Evolutionary conservation across 2,113 vertebrate species (phyloP).

Genomic region (Lycaon pictus): DNA sequence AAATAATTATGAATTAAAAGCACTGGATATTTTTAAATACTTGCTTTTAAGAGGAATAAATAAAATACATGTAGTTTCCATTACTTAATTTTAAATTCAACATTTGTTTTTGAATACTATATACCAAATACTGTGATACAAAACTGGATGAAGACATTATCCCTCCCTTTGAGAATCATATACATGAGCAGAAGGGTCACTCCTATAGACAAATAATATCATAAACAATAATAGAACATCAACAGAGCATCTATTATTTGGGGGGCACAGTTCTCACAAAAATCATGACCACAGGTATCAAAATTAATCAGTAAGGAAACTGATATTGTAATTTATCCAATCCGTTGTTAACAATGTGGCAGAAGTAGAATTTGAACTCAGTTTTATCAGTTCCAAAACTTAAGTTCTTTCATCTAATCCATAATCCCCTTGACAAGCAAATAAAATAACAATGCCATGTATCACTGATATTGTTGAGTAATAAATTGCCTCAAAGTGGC

Average conservation of each 20-base stretch:
- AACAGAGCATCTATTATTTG: background rate
- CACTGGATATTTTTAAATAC: background rate
- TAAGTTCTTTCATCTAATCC: background rate
- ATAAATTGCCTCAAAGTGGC: background rate
- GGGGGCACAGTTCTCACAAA: background rate
- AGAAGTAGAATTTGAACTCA: background rate
- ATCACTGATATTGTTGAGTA: background rate
- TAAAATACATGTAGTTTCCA: background rate
- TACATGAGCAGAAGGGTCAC: background rate
- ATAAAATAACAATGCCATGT: background rate
- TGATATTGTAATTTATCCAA: background rate
- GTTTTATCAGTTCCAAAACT: background rate
- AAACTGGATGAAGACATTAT: background rate
- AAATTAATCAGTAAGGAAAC: background rate
- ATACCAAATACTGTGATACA: background rate
- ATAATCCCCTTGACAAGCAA: background rate
- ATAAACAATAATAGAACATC: background rate
- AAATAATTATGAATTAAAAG: background rate
- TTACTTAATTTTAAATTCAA: constrained; percentile 1
- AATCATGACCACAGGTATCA: background rate
- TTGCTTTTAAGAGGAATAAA: background rate
- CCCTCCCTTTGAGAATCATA: background rate
- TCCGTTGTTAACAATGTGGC: background rate
- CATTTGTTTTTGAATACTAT: background rate
- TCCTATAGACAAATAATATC: background rate